Evolutionary conservation across 2,113 vertebrate genomes (phyloP).

Genomic region (Clinocottus analis): DNA sequence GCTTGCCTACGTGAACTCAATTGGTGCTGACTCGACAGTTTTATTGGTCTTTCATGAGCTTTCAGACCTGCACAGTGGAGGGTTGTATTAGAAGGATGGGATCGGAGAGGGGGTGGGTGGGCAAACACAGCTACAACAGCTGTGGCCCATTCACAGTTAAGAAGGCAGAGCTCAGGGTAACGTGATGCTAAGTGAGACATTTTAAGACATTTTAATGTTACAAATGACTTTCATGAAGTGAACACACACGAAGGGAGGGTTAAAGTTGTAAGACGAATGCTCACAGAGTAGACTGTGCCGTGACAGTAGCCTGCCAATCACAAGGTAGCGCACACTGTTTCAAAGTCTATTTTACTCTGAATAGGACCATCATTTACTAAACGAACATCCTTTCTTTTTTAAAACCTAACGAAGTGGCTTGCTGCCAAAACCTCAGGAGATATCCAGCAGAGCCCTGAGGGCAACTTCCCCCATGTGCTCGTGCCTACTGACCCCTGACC

Average conservation of each 20-base stretch:
- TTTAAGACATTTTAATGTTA: neutral
- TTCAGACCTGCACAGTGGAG: slow-evolving; percentile 47
- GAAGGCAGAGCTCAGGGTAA: neutral
- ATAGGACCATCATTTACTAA: no score
- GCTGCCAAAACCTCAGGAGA: no score
- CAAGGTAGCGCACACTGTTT: neutral
- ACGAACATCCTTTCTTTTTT: neutral
- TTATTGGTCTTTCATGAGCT: slow-evolving; percentile 58
- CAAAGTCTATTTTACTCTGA: neutral
- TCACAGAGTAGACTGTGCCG: no score
- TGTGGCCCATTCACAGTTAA: no score
- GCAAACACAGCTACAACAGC: slow-evolving; percentile 38
- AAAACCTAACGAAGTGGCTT: no score
- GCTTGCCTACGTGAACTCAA: slow-evolving; percentile 51
- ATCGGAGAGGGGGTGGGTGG: slow-evolving; percentile 5
- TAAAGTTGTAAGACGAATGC: neutral
- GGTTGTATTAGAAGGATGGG: slow-evolving; percentile 50
- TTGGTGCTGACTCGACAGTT: slow-evolving; percentile 52
- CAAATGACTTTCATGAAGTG: neutral
- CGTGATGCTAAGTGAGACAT: neutral
- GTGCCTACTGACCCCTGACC: no score
- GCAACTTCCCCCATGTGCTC: no score
- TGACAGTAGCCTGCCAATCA: neutral
- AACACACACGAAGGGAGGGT: neutral
- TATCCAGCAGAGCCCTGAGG: no score